Base-by-base conservation (phyloP, 2,797 vertebrate genomes). In the Alosa sapidissima region DNA sequence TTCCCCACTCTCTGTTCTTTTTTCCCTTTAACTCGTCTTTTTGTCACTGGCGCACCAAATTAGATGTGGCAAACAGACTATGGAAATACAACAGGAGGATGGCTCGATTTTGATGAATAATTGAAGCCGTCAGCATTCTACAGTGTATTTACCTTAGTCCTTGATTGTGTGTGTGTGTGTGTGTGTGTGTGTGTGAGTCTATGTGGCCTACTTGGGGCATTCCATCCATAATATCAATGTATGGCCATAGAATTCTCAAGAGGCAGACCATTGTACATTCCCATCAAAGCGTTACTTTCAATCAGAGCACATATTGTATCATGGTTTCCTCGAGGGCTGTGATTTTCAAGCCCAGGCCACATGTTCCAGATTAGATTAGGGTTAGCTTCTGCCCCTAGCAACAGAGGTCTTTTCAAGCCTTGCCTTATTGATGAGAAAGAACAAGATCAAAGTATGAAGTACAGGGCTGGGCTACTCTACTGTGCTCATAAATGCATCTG, bases 41-140 rank as follows among this genome's bases (percentile, higher is more conserved):
- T 75, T 75, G 68, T 83, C 54, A 82, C 65, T 24, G 52, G 60
- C 45, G 65, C 82, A 60, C 75, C 60, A 58, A 62, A 58, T 83
- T 83, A 75, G 85, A 72, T 54, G 81, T 16, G 14, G 81, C 47
- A 75, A 45, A 68, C 81, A 82, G 19, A 52, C 58, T 60, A 41
- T 2, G 13, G 81, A 75, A 78, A 41, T 55, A 16, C 36, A 14
- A 33, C 21, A 75, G 82, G 51, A 81, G 72, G 49, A 49, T 24
- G 48, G 55, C 28, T 28, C 28, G 16, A 13, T 52, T 81, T 45
- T 28, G 33, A 16, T 41, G 58, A 58, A 84, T 58, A 28, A 52
- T 45, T 51, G 8, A 51, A 54, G 24, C 45, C n/a, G n/a, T 72
- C 60, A 83, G 60, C 48, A 72, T 72, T 75, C 68, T 45, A 5